Percentiles rank a stretch among this genome's conserved stretches.
Conservation (phyloP, 23 tunicate genomes). For the Trididemnum clinides region DNA sequence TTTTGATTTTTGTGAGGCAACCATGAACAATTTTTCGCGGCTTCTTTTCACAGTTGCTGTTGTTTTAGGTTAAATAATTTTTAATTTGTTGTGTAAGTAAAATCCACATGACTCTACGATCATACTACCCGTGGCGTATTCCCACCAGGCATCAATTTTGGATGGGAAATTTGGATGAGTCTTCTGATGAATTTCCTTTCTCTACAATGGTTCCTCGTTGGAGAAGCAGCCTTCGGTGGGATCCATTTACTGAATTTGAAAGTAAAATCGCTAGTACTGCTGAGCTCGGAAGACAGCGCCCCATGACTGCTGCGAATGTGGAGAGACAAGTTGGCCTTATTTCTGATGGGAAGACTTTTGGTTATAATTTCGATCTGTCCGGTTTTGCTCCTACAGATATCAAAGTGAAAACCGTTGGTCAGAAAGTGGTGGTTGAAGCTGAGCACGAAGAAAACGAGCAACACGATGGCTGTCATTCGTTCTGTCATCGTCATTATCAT, state of each 20-base stretch:
- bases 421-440: conserved; percentile 54
- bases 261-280: not conserved
- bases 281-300: not conserved
- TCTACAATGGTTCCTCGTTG: not conserved
- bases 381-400: conserved; percentile 33
- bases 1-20: no score
- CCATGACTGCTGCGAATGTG: no score
- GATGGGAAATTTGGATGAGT: not conserved
- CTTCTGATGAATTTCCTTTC: not conserved
- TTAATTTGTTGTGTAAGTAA: no score
- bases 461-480: conserved; percentile 31
- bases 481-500: conserved; percentile 48
- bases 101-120: not conserved
- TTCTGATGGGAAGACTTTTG: conserved; percentile 30
- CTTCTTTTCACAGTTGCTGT: no score
- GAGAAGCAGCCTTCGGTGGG: not conserved
- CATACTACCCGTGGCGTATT: not conserved
- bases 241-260: not conserved
- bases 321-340: not conserved
- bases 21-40: no score
- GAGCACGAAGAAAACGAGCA: conserved; percentile 28
- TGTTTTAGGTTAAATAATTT: no score
- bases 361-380: conserved; percentile 27
- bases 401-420: conserved; percentile 47
- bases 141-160: not conserved